Base-by-base conservation (phyloP, 1,140 invertebrate genomes). In the Eurytemora carolleeae region DNA sequence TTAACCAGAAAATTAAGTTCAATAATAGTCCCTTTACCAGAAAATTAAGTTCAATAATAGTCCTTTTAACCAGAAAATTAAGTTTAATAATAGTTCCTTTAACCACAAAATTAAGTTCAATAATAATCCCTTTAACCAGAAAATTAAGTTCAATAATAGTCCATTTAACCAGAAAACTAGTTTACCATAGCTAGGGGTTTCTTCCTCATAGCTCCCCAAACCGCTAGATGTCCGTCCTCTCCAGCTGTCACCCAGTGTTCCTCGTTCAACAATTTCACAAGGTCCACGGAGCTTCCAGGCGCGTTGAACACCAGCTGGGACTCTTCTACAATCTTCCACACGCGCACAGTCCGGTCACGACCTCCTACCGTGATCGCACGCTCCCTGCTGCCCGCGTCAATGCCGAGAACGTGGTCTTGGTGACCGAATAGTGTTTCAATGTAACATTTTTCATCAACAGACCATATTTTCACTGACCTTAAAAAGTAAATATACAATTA, bases 271-370 rank as follows among this genome's bases (percentile, higher is more conserved):
- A 94, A 74, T 70, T 83, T 85, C 0, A 96, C 86, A 68, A 76
- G 79, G 73, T 97, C 93, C 56, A 95, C 82, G 65, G 82, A 87
- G 52, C 83, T 83, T 60, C 74, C 71, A 65, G 83, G 80, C 0
- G 83, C 86, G 70, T 92, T 87, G 71, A 87, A 97, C 64, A 96
- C 84, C 3, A 97, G 75, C 69, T 97, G 93, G 54, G 91, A 94
- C 70, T 97, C 93, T 75, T 97, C 92, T 0, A 84, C 80, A 63
- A 98, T 86, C 73, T 97, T 96, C 91, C 92, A 98, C 65, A 97
- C 80, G 65, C 91, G 77, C 52, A 96, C 71, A 3, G 84, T 80
- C 44, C 78, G 79, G 71, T 98, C 94, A 63, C 82, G 78, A 23
- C 91, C 89, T 53, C 93, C 93, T 56, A 84, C 80, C 3, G 90